These are phyloP conservation scores for Drosophila pseudoananassae DNA, from an alignment of 1,140 invertebrate genomes.

Conservation along the genomic window DNA sequence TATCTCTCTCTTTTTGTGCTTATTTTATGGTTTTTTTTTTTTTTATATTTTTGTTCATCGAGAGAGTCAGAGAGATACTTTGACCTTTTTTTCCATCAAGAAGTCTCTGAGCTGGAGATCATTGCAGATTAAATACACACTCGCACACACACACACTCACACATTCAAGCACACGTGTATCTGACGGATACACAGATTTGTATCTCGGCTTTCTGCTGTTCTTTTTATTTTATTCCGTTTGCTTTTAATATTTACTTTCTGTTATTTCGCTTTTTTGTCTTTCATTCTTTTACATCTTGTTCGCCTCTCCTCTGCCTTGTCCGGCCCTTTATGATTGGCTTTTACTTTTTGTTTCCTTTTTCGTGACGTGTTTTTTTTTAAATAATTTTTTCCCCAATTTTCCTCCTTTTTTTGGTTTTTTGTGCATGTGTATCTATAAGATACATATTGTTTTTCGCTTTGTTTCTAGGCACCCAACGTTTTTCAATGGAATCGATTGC, in stretches of 20 bases:
- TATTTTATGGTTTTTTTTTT: slow-evolving; percentile 18
- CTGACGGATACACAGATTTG: slow-evolving; percentile 40
- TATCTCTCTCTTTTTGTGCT: slow-evolving; percentile 23
- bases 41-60: slow-evolving; percentile 13
- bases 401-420: neutral
- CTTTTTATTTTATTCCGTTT: slow-evolving; percentile 14
- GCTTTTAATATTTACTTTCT: slow-evolving; percentile 35
- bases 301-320: slow-evolving; percentile 7
- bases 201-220: slow-evolving; percentile 40
- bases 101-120: slow-evolving; percentile 70
- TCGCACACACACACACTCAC: neutral
- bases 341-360: slow-evolving; percentile 23
- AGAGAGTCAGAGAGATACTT: slow-evolving; percentile 45
- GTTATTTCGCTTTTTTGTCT: slow-evolving; percentile 22
- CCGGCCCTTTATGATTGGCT: slow-evolving; percentile 34
- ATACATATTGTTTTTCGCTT: slow-evolving; percentile 48
- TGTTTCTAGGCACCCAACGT: slow-evolving; percentile 47
- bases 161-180: slow-evolving; percentile 18
- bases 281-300: neutral
- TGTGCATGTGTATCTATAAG: slow-evolving; percentile 45
- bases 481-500: slow-evolving; percentile 53
- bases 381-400: slow-evolving; percentile 30
- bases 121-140: slow-evolving; percentile 60
- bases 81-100: slow-evolving; percentile 69
- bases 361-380: slow-evolving; percentile 14